Percentiles rank a stretch among this genome's conserved stretches.
Evolutionary conservation across 2,113 vertebrate species (phyloP).

Genomic region (Nettapus auritus): DNA sequence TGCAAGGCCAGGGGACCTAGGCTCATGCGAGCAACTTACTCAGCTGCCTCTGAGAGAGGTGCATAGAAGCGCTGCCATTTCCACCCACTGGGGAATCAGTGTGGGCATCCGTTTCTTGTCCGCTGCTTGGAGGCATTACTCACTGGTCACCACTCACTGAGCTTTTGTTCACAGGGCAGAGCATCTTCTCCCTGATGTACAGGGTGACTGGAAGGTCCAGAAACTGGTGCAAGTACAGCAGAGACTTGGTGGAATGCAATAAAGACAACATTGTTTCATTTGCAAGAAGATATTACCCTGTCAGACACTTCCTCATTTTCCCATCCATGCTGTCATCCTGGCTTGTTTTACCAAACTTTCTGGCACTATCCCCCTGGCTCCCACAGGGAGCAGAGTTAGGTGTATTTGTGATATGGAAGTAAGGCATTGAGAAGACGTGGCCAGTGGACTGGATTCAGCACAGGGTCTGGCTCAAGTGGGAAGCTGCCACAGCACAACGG

Average conservation of each 20-base stretch:
- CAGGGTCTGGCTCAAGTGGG: not conserved
- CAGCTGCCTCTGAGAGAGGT: not conserved
- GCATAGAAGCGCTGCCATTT: not conserved
- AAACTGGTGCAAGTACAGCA: not conserved
- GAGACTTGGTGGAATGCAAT: not conserved
- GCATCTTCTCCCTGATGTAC: not conserved
- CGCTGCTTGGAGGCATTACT: not conserved
- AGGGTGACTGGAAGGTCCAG: not conserved
- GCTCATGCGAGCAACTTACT: not conserved
- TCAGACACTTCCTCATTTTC: not conserved
- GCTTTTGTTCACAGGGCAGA: not conserved
- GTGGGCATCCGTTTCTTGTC: not conserved
- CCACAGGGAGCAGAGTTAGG: not conserved
- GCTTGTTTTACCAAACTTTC: not conserved
- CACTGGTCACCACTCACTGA: not conserved
- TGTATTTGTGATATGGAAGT: not conserved
- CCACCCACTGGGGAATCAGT: not conserved
- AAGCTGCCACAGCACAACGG: not conserved
- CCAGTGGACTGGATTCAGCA: not conserved
- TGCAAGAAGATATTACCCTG: not conserved
- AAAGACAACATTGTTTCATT: not conserved
- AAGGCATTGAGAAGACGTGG: not conserved
- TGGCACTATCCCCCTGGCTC: rapidly evolving
- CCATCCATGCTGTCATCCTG: not conserved
- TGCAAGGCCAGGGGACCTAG: not conserved